Evolutionary conservation across 2,888 invertebrate genomes (phyloP).

Genomic region (Drosophila gaucha): DNA sequence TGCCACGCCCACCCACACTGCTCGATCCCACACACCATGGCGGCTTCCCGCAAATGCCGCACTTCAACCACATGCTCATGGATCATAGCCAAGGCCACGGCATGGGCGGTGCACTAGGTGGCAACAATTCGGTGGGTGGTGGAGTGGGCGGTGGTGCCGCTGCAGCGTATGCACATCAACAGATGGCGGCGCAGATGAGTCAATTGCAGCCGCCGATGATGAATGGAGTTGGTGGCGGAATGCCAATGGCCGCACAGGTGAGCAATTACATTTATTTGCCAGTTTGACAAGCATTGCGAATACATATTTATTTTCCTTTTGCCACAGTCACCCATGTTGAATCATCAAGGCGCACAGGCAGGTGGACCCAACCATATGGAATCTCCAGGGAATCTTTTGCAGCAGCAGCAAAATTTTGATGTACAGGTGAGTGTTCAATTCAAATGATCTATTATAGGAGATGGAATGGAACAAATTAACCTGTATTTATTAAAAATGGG

Average conservation of each 20-base stretch:
- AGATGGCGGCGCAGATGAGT: conserved; percentile 84
- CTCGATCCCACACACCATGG: conserved; percentile 82
- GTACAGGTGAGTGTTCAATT: conserved; percentile 88
- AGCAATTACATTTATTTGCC: not conserved
- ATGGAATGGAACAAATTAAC: not conserved
- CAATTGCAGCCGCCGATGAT: conserved; percentile 84
- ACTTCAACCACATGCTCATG: conserved; percentile 86
- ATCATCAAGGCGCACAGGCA: conserved; percentile 82
- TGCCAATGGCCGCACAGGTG: conserved; percentile 84
- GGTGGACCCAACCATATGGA: conserved; percentile 84
- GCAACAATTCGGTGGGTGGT: conserved; percentile 52
- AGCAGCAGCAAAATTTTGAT: conserved; percentile 88
- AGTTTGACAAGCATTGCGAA: conserved; percentile 15
- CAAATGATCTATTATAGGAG: no score
- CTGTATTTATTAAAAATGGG: not conserved
- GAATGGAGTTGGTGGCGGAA: conserved; percentile 84
- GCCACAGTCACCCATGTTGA: conserved; percentile 84
- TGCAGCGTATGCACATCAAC: conserved; percentile 84
- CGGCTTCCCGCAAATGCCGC: conserved; percentile 83
- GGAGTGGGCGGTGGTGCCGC: conserved; percentile 62
- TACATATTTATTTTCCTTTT: not conserved
- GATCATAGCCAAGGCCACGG: conserved; percentile 82
- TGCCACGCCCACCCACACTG: conserved; percentile 85
- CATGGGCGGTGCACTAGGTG: conserved; percentile 56
- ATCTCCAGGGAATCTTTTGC: conserved; percentile 86